phyloP scores from a whole-genome alignment of 2,888 invertebrate genomes.

The Zygothrica quintamaculata region DNA sequence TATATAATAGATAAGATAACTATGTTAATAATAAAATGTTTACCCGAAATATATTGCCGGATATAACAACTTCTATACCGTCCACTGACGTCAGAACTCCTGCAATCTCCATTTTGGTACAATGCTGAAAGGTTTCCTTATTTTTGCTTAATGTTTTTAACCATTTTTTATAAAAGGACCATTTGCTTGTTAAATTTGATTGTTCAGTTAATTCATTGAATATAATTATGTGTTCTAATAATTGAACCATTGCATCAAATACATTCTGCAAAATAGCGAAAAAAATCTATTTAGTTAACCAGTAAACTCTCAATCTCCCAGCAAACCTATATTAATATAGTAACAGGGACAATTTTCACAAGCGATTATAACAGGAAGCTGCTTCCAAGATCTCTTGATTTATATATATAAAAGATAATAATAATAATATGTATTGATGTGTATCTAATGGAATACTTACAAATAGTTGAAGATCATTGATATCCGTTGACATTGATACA shows the following conservation, averaged over 20 bases:
- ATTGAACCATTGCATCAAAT: conserved; percentile 87
- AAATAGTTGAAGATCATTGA: conserved; percentile 52
- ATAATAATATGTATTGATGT: not conserved
- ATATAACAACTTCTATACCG: conserved; percentile 83
- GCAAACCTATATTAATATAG: too few species aligned
- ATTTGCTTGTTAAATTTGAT: conserved; percentile 86
- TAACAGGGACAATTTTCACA: too few species aligned
- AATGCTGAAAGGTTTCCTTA: conserved; percentile 86
- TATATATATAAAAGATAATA: too few species aligned
- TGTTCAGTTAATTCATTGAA: conserved; percentile 85
- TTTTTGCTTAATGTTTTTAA: conserved; percentile 89
- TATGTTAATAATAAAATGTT: too few species aligned
- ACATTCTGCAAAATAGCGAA: conserved; percentile 76
- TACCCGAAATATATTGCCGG: conserved; percentile 64
- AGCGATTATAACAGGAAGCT: too few species aligned
- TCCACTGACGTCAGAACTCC: conserved; percentile 90
- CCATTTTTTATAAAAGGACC: conserved; percentile 91
- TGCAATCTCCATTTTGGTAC: conserved; percentile 86
- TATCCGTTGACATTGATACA: conserved; percentile 85
- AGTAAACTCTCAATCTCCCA: not conserved
- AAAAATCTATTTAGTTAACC: not conserved
- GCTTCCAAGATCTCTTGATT: too few species aligned
- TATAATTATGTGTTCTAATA: conserved; percentile 88
- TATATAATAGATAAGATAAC: too few species aligned
- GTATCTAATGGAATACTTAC: conserved; percentile 40